phyloP scores from a whole-genome alignment of 2,113 vertebrate genomes.

The Mixornis gularis region DNA sequence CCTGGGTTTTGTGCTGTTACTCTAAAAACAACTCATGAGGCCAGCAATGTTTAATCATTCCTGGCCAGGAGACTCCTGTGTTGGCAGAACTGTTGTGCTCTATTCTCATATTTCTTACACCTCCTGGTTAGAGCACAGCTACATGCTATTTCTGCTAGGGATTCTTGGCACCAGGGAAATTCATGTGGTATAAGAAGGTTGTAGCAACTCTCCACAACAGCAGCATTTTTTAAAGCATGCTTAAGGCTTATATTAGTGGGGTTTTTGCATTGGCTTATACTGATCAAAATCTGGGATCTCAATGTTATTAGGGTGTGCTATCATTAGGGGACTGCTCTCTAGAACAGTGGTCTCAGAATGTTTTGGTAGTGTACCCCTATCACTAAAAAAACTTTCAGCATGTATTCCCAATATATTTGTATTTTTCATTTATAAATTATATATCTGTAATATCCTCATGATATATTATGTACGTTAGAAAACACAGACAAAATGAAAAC shows the following conservation, averaged over 20 bases:
- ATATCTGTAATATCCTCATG: not conserved
- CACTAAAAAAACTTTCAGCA: not conserved
- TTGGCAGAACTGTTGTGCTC: not conserved
- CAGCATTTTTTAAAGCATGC: not conserved
- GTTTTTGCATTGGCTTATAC: not conserved
- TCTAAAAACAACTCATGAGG: not conserved
- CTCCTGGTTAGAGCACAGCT: not conserved
- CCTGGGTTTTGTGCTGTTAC: not conserved
- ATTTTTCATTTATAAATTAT: not conserved
- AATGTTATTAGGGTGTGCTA: not conserved
- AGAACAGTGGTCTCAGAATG: not conserved
- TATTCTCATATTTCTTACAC: not conserved
- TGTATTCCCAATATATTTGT: fast-evolving
- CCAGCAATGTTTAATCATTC: not conserved
- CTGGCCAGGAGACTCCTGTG: not conserved
- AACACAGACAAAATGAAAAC: not conserved
- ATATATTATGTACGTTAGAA: not conserved
- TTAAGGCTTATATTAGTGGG: not conserved
- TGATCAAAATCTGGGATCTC: not conserved
- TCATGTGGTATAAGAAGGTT: not conserved
- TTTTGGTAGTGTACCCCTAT: not conserved
- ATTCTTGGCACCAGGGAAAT: not conserved
- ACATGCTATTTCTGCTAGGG: not conserved
- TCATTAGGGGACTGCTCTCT: not conserved
- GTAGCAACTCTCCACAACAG: not conserved